Evolutionary conservation across 2,888 invertebrate species (phyloP).

Genomic region (Hirtodrosophila trivittata): DNA sequence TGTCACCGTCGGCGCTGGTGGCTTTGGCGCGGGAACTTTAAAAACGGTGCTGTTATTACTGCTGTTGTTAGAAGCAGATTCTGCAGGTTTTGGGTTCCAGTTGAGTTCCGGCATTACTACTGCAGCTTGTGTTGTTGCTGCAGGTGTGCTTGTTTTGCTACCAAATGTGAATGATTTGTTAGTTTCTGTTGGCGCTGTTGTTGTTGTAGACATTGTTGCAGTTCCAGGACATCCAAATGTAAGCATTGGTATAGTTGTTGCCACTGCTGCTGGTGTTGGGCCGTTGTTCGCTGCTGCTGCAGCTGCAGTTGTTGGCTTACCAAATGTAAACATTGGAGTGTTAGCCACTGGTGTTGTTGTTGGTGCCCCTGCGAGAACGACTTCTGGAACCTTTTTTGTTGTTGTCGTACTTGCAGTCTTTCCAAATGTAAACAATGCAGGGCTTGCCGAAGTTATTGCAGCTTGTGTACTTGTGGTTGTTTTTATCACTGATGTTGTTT

Average conservation of each 20-base stretch:
- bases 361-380: neutral
- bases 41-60: constrained; percentile 11
- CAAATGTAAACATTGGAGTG: constrained; percentile 16
- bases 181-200: neutral
- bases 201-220: constrained; percentile 3
- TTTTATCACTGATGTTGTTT: neutral
- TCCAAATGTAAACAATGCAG: constrained; percentile 10
- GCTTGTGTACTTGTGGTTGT: neutral
- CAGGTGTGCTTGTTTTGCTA: neutral
- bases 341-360: neutral
- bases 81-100: neutral
- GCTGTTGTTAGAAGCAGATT: neutral
- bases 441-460: neutral
- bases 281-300: constrained; percentile 1
- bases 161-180: neutral
- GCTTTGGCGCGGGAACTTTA: constrained; percentile 7
- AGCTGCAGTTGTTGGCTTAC: constrained; percentile 10
- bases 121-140: neutral
- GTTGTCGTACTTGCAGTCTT: constrained; percentile 4
- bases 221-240: constrained; percentile 21
- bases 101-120: neutral
- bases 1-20: constrained; percentile 18
- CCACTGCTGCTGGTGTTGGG: constrained; percentile 1
- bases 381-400: neutral
- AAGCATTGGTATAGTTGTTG: constrained; percentile 23